Evolutionary conservation across 2,888 invertebrate species (phyloP), one percentile per base, ranked within the genome.

Genomic region (Nycteola revayana): DNA sequence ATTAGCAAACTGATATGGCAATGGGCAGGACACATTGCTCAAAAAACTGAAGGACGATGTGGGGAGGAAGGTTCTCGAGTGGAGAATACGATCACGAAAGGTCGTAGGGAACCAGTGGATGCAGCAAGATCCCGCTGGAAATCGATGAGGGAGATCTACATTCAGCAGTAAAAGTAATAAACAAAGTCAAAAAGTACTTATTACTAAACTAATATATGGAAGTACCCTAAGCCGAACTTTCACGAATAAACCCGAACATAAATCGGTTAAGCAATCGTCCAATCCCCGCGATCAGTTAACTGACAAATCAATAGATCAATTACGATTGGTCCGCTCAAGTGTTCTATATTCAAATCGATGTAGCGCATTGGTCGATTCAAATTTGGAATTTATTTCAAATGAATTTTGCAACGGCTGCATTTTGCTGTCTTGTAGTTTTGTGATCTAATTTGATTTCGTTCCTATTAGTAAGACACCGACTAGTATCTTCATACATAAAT

Each of bases 301-400:
- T 69, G 73, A 78, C 73, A 72, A 75, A 75, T 75, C 72, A 77
- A 79, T 79, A 63, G 81, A 69, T 75, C 75, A 77, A 76, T 78
- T 78, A 75, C 54, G 42, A 52, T 49, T 49, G 57, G 51, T 40
- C 45, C 40, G 58, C 47, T 41, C 39, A 36, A 60, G 42, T 43
- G 50, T 63, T 58, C 58, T 43, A 56, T 69, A 72, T 71, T 67
- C 68, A 69, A 72, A 72, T 62, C 37, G 45, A 47, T 49, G 58
- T 52, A 43, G 60, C 62, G 59, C 53, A 66, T 70, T 68, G 64
- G 60, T 45, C 36, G 54, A 60, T 53, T 64, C 51, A 53, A 54
- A 59, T 60, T 68, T 60, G 36, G 62, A 65, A 63, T 61, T 46
- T 49, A 49, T 59, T 56, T 42, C 32, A 32, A 49, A 42, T 53